phyloP scores from a whole-genome alignment of 1,140 invertebrate species.

The Littorina saxatilis region DNA sequence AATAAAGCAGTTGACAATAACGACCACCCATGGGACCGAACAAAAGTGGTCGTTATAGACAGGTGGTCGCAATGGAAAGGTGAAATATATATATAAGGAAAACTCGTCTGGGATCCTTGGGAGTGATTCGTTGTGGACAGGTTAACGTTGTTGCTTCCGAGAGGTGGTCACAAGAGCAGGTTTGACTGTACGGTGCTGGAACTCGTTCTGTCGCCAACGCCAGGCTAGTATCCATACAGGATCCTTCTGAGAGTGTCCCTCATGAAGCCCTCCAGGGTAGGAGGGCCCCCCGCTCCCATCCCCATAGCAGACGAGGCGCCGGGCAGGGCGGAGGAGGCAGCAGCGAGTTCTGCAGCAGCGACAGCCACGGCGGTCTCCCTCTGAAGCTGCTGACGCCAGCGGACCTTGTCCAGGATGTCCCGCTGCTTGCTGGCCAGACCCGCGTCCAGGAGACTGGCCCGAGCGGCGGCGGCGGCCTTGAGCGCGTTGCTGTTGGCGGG shows the following conservation, averaged over 20 bases:
- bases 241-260: constrained; percentile 18
- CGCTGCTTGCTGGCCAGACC: constrained; percentile 11
- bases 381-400: constrained; percentile 20
- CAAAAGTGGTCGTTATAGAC: no score
- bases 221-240: constrained; percentile 18
- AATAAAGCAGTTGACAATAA: no score
- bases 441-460: background rate
- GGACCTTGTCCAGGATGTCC: constrained; percentile 24
- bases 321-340: background rate
- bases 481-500: constrained; percentile 1
- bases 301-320: background rate
- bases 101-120: no score
- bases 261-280: constrained; percentile 7
- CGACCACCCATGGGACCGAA: no score
- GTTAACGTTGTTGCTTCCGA: no score
- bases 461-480: background rate
- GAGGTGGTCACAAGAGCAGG: no score
- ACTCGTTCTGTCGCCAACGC: no score
- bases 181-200: no score
- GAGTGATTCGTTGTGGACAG: no score
- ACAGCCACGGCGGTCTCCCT: background rate
- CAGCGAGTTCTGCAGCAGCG: background rate
- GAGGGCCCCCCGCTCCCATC: background rate
- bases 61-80: no score
- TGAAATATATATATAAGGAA: no score